Percentiles rank a stretch among this genome's conserved stretches.
phyloP scores from a whole-genome alignment of 2,113 vertebrate species.

The Ardeotis arabs region DNA sequence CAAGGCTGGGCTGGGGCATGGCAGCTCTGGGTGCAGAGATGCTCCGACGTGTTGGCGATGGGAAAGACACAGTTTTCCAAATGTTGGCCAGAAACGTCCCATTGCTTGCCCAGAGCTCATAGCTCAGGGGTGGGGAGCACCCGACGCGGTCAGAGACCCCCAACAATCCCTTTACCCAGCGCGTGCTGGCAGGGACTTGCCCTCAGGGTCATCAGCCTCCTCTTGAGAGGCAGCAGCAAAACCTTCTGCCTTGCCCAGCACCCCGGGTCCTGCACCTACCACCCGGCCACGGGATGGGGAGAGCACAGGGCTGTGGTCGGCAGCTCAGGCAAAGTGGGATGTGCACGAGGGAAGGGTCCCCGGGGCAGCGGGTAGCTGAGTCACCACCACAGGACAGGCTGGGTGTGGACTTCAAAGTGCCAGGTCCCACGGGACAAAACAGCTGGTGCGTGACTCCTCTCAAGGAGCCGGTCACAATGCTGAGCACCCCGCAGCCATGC shows the following conservation, averaged over 20 bases:
- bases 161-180: not conserved
- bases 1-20: too few species aligned
- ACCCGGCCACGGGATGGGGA: fast-evolving
- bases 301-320: not conserved
- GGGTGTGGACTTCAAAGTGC: slow-evolving; percentile 2
- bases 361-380: fast-evolving
- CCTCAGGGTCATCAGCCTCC: not conserved
- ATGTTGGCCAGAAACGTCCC: not conserved
- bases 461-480: not conserved
- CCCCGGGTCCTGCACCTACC: not conserved
- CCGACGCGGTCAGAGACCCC: fast-evolving
- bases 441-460: not conserved
- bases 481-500: not conserved
- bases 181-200: fast-evolving
- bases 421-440: not conserved
- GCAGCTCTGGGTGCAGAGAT: not conserved
- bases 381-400: not conserved
- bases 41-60: fast-evolving
- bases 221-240: not conserved
- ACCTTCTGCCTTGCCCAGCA: not conserved
- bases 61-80: not conserved
- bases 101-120: not conserved
- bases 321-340: fast-evolving
- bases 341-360: not conserved
- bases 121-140: not conserved